Base-by-base conservation (phyloP, 2,113 vertebrate genomes). In the Megaceryle maxima region DNA sequence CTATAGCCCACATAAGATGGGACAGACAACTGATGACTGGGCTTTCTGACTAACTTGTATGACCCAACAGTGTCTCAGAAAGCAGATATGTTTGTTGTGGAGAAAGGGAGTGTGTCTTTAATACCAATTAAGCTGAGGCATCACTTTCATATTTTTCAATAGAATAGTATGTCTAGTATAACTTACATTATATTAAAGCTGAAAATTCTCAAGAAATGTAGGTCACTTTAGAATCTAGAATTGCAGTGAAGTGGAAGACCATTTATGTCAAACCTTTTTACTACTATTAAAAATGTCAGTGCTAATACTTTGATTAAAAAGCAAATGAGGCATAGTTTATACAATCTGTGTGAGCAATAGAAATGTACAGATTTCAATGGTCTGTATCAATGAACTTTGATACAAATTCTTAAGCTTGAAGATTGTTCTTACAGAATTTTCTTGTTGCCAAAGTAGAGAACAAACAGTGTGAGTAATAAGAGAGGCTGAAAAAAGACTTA, bases 251-350 rank as follows among this genome's bases (percentile, higher is more conserved):
- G 25, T 82, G 11, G 62, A 73, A 88, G 88, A 75, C 25, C 75
- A 55, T 84, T 94, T 84, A 72, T 62, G 44, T 53, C 80, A 87
- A 75, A 19, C 12, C 19, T 82, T 87, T 81, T 51, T 88, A 44
- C 37, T 66, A 11, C 66, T 87, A 55, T 51, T 90, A 82, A 87
- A 93, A 94, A 88, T 69, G 80, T 50, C 80, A 91, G 74, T 6
- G 7, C n/a, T 91, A 93, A 87, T 89, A 91, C 53, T 73, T 88
- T 35, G 66, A 94, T 82, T 94, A 84, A 82, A 96, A 93, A 76
- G 57, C 41, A 91, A 96, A 96, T 60, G 66, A 93, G 44, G 76
- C 90, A 88, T 63, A 63, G 35, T 79, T 93, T 82, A 69, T 41
- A 66, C 66, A 81, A 50, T 57, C 43, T 82, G 4, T 78, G 22